Evolutionary conservation across 2,888 invertebrate genomes (phyloP).

Genomic region (Rhamnusium bicolor): DNA sequence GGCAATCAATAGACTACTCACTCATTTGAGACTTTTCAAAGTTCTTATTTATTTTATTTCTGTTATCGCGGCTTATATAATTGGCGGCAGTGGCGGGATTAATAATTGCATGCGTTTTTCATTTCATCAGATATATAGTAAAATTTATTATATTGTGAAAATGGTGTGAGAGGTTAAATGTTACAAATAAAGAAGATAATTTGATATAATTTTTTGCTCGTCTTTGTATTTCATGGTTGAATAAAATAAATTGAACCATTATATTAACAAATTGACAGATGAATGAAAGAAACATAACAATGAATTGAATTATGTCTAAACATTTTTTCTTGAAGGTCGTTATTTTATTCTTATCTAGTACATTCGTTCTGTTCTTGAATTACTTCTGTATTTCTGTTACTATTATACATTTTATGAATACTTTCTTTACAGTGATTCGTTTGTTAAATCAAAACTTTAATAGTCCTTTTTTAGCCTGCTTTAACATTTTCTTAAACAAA

Average conservation of each 20-base stretch:
- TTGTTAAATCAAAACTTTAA: conserved; percentile 5
- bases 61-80: conserved; percentile 2
- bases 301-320: conserved; percentile 26
- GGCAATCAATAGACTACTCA: not conserved
- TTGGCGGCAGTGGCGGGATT: not conserved
- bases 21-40: not conserved
- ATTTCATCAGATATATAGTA: conserved; percentile 5
- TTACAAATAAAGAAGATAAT: conserved; percentile 5
- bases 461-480: not conserved
- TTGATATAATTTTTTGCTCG: conserved; percentile 21
- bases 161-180: not conserved
- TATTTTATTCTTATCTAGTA: conserved; percentile 26
- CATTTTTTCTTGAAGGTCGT: conserved; percentile 16
- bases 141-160: conserved; percentile 14
- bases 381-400: conserved; percentile 23
- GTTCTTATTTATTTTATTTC: not conserved
- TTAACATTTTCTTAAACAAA: conserved; percentile 15
- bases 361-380: conserved; percentile 9
- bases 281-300: conserved; percentile 28
- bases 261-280: conserved; percentile 34
- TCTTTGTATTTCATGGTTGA: conserved; percentile 17
- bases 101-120: conserved; percentile 15
- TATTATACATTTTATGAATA: conserved; percentile 26
- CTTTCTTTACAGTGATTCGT: conserved; percentile 8
- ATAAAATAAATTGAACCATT: conserved; percentile 26